These are phyloP conservation scores for Cyanoderma ruficeps DNA, from an alignment of 2,113 vertebrate genomes.

Conservation along the genomic window DNA sequence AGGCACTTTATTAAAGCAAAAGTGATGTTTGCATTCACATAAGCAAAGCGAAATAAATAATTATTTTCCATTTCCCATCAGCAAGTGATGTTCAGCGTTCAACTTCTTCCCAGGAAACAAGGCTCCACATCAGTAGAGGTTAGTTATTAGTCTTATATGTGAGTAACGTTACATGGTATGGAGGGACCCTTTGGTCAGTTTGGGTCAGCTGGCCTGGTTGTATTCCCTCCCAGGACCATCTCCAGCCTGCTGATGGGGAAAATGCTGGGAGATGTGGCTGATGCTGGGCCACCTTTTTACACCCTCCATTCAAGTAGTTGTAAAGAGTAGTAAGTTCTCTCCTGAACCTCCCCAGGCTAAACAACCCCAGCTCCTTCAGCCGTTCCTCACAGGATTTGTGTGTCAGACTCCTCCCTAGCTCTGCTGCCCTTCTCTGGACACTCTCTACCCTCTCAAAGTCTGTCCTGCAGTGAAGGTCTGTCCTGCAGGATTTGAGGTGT, in stretches of 20 bases:
- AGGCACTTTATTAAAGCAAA: not conserved
- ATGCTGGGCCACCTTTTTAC: too few species aligned
- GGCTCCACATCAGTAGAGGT: not conserved
- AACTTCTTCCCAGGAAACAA: not conserved
- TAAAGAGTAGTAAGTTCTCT: too few species aligned
- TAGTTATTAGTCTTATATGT: not conserved
- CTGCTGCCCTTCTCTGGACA: not conserved
- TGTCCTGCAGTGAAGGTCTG: not conserved
- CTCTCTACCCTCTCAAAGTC: not conserved
- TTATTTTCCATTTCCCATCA: not conserved
- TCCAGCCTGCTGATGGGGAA: not conserved
- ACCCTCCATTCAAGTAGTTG: not conserved
- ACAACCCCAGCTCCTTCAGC: not conserved
- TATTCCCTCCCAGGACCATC: not conserved
- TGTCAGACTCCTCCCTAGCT: not conserved
- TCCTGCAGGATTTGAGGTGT: not conserved
- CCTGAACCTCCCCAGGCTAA: not conserved
- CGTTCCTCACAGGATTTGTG: not conserved
- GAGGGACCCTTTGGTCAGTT: not conserved
- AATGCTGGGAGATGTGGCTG: not conserved
- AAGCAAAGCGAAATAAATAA: not conserved
- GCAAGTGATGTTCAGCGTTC: not conserved
- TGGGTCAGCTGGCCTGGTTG: not conserved
- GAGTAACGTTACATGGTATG: not conserved
- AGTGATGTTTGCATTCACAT: fast-evolving